These are phyloP conservation scores for Pollenia griseotomentosa DNA, from an alignment of 2,888 invertebrate species.

Conservation along the genomic window DNA sequence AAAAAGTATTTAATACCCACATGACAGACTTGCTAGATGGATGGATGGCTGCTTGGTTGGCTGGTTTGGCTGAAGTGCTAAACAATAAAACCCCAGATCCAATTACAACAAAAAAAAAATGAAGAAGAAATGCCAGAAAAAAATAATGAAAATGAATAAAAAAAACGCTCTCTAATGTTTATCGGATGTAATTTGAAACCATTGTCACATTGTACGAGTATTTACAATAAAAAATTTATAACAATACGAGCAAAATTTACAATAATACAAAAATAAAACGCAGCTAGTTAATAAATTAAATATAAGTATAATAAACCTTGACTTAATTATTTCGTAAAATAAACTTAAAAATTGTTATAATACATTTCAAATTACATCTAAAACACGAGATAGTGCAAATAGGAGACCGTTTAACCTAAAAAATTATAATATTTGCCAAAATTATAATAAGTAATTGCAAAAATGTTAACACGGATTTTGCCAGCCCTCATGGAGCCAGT, in stretches of 20 bases:
- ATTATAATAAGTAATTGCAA: no score
- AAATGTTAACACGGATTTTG: no score
- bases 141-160: slow-evolving; percentile 39
- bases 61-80: slow-evolving; percentile 35
- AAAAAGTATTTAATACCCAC: slow-evolving; percentile 35
- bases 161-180: slow-evolving; percentile 52
- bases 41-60: slow-evolving; percentile 14
- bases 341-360: slow-evolving; percentile 25
- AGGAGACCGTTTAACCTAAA: background rate
- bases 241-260: slow-evolving; percentile 4
- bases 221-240: slow-evolving; percentile 26
- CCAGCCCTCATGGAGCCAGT: no score
- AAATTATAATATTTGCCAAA: background rate
- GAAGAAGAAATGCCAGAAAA: slow-evolving; percentile 21
- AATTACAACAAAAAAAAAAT: slow-evolving; percentile 53
- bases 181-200: slow-evolving; percentile 68
- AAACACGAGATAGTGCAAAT: background rate
- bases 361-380: slow-evolving; percentile 13
- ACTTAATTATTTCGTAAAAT: slow-evolving; percentile 71
- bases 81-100: slow-evolving; percentile 57
- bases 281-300: slow-evolving; percentile 64
- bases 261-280: background rate
- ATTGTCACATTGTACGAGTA: slow-evolving; percentile 55
- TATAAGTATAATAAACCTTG: slow-evolving; percentile 73
- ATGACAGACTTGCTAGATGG: slow-evolving; percentile 21